Conservation (phyloP, 2,797 vertebrate species). For the Poecilia velifera region DNA sequence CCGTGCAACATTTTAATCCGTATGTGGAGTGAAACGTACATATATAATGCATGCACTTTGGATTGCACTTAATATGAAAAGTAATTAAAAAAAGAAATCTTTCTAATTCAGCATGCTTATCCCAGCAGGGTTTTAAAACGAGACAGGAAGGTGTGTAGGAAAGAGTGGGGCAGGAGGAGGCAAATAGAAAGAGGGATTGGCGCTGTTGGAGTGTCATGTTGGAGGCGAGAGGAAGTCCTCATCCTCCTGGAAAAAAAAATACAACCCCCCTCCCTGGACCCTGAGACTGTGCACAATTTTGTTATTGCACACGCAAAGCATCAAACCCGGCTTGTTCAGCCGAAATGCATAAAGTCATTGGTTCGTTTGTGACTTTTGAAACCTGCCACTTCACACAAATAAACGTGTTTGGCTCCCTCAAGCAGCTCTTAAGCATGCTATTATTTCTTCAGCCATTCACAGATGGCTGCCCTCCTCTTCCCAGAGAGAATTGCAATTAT, state of each 20-base stretch:
- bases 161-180: slow-evolving; percentile 20
- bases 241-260: slow-evolving; percentile 16
- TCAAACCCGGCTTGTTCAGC: slow-evolving; percentile 30
- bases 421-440: slow-evolving; percentile 67
- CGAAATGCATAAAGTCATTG: slow-evolving; percentile 14
- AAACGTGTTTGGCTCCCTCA: slow-evolving; percentile 63
- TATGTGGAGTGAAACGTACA: slow-evolving; percentile 56
- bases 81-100: slow-evolving; percentile 76
- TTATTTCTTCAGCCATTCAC: slow-evolving; percentile 76
- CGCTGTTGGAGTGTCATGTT: slow-evolving; percentile 64
- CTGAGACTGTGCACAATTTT: slow-evolving; percentile 29
- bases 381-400: slow-evolving; percentile 54
- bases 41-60: slow-evolving; percentile 71
- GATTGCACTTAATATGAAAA: slow-evolving; percentile 69
- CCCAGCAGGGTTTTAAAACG: slow-evolving; percentile 51
- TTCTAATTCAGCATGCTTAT: slow-evolving; percentile 68
- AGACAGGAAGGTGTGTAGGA: slow-evolving; percentile 46
- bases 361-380: slow-evolving; percentile 55
- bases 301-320: slow-evolving; percentile 30
- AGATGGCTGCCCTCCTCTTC: slow-evolving; percentile 67
- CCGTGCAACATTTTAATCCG: slow-evolving; percentile 59
- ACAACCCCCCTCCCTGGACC: slow-evolving; percentile 21
- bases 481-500: slow-evolving; percentile 72
- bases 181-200: slow-evolving; percentile 69
- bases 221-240: slow-evolving; percentile 57